phyloP scores from a whole-genome alignment of 1,140 invertebrate genomes.

The Venustaconcha ellipsiformis region DNA sequence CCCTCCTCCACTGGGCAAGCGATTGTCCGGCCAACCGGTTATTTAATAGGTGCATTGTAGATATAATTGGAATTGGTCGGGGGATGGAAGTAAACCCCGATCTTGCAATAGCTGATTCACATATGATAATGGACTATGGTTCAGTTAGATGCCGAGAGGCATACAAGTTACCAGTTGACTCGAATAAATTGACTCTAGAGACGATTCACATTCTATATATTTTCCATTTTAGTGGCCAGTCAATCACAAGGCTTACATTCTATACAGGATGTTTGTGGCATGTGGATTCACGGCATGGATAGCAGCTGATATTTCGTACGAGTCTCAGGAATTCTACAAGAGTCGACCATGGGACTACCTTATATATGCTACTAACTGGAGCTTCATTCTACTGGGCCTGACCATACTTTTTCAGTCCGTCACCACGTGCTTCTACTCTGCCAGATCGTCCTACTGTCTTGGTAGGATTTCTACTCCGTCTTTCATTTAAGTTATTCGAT shows the following conservation, averaged over 20 bases:
- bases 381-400: constrained; percentile 51
- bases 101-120: too few relatives aligned
- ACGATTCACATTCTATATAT: too few relatives aligned
- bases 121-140: too few relatives aligned
- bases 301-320: constrained; percentile 50
- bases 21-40: too few relatives aligned
- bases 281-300: constrained; percentile 48
- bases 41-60: too few relatives aligned
- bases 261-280: constrained; percentile 45
- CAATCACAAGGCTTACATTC: constrained; percentile 44
- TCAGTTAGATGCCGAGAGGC: too few relatives aligned
- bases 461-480: constrained; percentile 35
- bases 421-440: constrained; percentile 42
- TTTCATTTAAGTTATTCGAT: not conserved
- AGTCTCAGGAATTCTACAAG: constrained; percentile 52
- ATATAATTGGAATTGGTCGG: too few relatives aligned
- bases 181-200: too few relatives aligned
- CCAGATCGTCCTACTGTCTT: constrained; percentile 41
- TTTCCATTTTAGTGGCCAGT: constrained; percentile 53
- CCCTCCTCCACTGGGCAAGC: too few relatives aligned
- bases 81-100: too few relatives aligned
- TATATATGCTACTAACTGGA: constrained; percentile 65
- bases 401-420: constrained; percentile 45
- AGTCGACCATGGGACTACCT: constrained; percentile 48
- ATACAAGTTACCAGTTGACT: too few relatives aligned